A percentile compares a stretch with the other conserved stretches of the same genome.
Evolutionary conservation across 2,797 vertebrate genomes (phyloP).

Genomic region (Chelon auratus): DNA sequence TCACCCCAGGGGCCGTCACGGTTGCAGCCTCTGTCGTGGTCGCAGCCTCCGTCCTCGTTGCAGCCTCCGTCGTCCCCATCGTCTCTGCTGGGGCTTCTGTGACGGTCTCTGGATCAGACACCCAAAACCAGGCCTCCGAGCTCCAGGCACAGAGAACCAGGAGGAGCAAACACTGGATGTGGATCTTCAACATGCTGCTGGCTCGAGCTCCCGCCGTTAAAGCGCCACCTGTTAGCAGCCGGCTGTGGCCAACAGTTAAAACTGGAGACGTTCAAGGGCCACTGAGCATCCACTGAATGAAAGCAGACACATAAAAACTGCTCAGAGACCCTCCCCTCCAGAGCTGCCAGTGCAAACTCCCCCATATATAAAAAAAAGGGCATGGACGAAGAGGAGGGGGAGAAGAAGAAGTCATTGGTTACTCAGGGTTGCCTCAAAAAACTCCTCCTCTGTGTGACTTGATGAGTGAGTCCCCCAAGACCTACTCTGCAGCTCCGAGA

Average conservation of each 20-base stretch:
- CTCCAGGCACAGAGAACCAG: conserved; percentile 54
- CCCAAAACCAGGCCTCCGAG: conserved; percentile 70
- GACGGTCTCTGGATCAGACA: fast-evolving
- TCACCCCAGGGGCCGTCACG: neutral
- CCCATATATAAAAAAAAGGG: conserved; percentile 7
- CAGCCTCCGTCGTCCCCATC: neutral
- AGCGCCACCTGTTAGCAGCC: conserved; percentile 48
- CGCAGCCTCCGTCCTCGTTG: neutral
- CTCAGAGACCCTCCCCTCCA: conserved; percentile 63
- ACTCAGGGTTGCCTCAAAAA: conserved; percentile 47
- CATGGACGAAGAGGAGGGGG: conserved; percentile 39
- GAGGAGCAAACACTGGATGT: conserved; percentile 49
- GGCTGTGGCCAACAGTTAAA: conserved; percentile 31
- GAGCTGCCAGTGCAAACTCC: conserved; percentile 34
- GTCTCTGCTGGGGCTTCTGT: neutral
- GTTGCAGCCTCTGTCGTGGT: neutral
- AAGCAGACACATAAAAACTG: conserved; percentile 51
- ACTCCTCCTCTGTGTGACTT: conserved; percentile 63
- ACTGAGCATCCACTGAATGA: conserved; percentile 53
- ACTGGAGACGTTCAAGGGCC: conserved; percentile 46
- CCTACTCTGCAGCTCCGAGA: conserved; percentile 12
- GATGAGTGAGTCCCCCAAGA: conserved; percentile 55
- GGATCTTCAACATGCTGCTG: conserved; percentile 64
- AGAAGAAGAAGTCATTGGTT: conserved; percentile 65
- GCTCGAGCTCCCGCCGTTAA: conserved; percentile 33